Base-by-base conservation (phyloP, 2,113 vertebrate species). In the Plecotus auritus region DNA sequence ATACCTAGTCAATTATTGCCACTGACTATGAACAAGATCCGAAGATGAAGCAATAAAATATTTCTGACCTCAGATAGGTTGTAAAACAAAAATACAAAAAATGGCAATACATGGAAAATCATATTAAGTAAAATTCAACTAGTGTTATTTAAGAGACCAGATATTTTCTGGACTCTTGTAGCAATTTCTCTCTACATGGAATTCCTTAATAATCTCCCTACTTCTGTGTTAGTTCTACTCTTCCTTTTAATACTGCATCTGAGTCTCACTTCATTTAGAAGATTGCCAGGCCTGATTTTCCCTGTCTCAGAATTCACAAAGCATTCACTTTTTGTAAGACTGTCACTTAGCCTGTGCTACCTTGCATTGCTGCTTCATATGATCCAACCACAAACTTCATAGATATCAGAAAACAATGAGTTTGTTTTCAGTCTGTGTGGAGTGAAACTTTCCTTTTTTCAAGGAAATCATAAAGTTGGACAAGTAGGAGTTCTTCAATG, bases 381-480 rank as follows among this genome's bases (percentile, higher is more conserved):
- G 81, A 49, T 37, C 40, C 1, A 9, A 91, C 10, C 42, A 61
- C 40, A 83, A 88, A 73, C 51, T 49, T 47, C 73, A 49, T 2
- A 88, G 12, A 7, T 64, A 47, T 23, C 23, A 40, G 64, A 83
- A 64, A 90, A 85, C 32, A 51, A 22, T 56, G 12, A 59, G 9
- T 66, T 90, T 82, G 16, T 78, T 93, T 91, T 59, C 49, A 20
- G 32, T 76, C 37, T 66, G 5, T 74, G 12, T 49, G n/a, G 51
- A 82, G 18, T 51, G 35, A 94, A 91, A 70, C 59, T 61, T 84
- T 74, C 67, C 85, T n/a, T 91, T 88, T 90, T 30, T 30, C 22
- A n/a, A 88, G 45, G 67, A 91, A 91, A 72, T 77, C 77, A 93
- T 91, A 42, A 93, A 88, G 28, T 26, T 66, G 22, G 56, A 85